Evolutionary conservation across 2,113 vertebrate species (phyloP).

Genomic region (Calidris pugnax): DNA sequence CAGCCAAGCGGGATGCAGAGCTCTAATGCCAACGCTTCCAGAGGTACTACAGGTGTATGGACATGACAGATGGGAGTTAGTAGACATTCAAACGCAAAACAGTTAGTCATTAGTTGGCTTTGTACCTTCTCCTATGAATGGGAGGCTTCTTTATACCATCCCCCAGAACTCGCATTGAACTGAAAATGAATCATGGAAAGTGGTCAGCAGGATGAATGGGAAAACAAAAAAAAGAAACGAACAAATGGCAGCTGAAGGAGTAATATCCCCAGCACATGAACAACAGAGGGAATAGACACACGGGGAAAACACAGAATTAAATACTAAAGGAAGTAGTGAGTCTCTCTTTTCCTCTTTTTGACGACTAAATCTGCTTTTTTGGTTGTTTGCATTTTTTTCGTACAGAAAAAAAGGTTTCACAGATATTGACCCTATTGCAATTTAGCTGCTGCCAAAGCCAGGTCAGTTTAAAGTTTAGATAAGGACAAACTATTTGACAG

Average conservation of each 20-base stretch:
- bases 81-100: conserved; percentile 60
- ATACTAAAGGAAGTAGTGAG: background rate
- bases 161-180: conserved; percentile 85
- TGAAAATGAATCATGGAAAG: conserved; percentile 85
- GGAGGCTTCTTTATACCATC: conserved; percentile 86
- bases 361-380: background rate
- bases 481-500: conserved; percentile 9
- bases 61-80: conserved; percentile 65
- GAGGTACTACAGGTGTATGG: background rate
- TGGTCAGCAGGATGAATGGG: conserved; percentile 71
- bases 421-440: background rate
- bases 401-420: background rate
- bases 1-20: background rate
- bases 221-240: background rate
- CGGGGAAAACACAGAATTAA: background rate
- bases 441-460: background rate
- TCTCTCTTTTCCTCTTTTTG: background rate
- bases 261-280: background rate
- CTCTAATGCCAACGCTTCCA: background rate
- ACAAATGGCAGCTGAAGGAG: conserved; percentile 21
- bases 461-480: background rate
- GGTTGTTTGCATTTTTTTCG: background rate
- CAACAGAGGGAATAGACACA: background rate
- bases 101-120: conserved; percentile 72
- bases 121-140: conserved; percentile 97